Evolutionary conservation across 2,888 invertebrate genomes (phyloP).

Genomic region (Stomorhina lunata): DNA sequence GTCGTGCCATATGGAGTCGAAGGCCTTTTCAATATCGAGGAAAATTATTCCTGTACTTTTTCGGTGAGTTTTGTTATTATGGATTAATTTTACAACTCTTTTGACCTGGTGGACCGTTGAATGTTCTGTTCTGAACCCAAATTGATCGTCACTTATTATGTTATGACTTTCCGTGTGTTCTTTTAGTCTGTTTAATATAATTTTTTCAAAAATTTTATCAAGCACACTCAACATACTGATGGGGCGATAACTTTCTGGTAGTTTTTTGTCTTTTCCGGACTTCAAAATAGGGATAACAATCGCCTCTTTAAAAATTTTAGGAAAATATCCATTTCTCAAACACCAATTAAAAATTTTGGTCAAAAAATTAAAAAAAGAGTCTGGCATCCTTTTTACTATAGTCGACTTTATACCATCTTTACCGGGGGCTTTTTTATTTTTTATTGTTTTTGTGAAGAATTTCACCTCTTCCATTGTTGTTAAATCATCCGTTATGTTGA

Average conservation of each 20-base stretch:
- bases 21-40: too few species aligned
- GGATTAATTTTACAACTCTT: too few species aligned
- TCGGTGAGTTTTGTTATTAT: too few species aligned
- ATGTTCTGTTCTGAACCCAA: too few species aligned
- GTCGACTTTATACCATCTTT: background rate
- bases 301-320: background rate
- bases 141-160: too few species aligned
- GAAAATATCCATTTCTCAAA: background rate
- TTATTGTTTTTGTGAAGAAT: too few species aligned
- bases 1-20: too few species aligned
- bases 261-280: background rate
- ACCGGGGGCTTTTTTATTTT: slow-evolving; percentile 4
- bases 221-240: background rate
- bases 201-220: background rate
- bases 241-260: background rate
- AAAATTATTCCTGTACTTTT: too few species aligned
- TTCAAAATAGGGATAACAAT: background rate
- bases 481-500: background rate
- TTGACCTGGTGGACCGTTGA: too few species aligned
- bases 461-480: background rate
- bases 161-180: background rate
- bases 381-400: background rate
- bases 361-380: background rate
- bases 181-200: background rate
- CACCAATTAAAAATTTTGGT: background rate